Evolutionary conservation across 2,888 invertebrate genomes (phyloP).

Genomic region (Hydropsyche betteni): DNA sequence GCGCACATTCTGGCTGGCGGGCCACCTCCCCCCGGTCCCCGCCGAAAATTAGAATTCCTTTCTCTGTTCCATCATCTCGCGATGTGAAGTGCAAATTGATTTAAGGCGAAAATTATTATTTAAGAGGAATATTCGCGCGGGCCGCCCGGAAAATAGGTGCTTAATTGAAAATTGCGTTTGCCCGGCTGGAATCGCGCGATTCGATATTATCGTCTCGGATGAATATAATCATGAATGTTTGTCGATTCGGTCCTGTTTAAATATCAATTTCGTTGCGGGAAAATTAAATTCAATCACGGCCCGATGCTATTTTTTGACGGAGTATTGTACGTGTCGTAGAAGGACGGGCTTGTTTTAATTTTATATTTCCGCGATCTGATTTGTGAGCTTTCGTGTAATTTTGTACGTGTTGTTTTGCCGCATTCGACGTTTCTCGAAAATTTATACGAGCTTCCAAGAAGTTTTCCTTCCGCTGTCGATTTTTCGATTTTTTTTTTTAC

Average conservation of each 20-base stretch:
- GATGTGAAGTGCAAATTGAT: constrained; percentile 52
- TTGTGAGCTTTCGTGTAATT: no score
- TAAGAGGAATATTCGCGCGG: constrained; percentile 39
- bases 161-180: constrained; percentile 43
- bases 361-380: not conserved
- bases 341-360: constrained; percentile 6
- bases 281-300: constrained; percentile 10
- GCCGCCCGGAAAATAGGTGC: constrained; percentile 44
- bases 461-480: no score
- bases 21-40: not conserved
- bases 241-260: constrained; percentile 11
- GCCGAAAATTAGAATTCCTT: constrained; percentile 53
- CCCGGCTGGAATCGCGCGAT: constrained; percentile 41
- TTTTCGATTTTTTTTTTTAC: no score
- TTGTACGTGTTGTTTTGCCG: no score
- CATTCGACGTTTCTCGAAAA: no score
- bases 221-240: constrained; percentile 36
- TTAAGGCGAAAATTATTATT: constrained; percentile 49
- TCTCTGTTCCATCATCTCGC: constrained; percentile 55
- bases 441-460: no score
- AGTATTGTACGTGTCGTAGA: no score
- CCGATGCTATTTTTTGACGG: not conserved
- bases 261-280: constrained; percentile 6
- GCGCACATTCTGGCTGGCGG: constrained; percentile 40
- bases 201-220: constrained; percentile 42